phyloP scores from a whole-genome alignment of 2,888 invertebrate genomes.

The Epiblema foenella region DNA sequence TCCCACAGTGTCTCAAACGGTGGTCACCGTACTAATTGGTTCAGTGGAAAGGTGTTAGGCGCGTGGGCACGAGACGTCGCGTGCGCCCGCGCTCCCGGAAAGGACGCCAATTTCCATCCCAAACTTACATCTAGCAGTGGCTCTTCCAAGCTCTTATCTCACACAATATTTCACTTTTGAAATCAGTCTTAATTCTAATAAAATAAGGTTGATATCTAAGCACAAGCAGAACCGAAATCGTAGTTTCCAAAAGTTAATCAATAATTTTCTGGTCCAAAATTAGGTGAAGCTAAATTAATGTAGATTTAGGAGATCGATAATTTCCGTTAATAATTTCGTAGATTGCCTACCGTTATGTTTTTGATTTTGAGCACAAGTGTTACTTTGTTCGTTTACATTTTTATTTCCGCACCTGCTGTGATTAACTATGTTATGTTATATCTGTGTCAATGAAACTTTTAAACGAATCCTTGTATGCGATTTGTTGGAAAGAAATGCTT shows the following conservation, averaged over 20 bases:
- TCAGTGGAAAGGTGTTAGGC: constrained; percentile 45
- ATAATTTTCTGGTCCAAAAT: background rate
- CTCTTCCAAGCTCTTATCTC: constrained; percentile 12
- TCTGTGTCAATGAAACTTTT: background rate
- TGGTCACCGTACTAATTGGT: constrained; percentile 32
- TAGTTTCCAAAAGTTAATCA: background rate
- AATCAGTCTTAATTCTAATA: background rate
- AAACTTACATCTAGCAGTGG: background rate
- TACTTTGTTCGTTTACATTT: background rate
- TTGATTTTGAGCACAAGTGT: background rate
- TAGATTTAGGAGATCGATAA: constrained; percentile 13
- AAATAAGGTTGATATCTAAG: background rate
- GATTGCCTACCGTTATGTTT: constrained; percentile 18
- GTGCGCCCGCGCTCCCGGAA: constrained; percentile 26
- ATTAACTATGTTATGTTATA: background rate
- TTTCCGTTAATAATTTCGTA: background rate
- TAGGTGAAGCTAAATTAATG: constrained; percentile 10
- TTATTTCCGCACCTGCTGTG: background rate
- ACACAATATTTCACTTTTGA: background rate
- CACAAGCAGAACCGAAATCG: background rate
- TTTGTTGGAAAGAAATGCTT: no score
- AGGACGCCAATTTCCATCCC: constrained; percentile 26
- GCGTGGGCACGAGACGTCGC: constrained; percentile 22
- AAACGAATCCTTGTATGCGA: background rate
- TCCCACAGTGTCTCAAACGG: background rate